Evolutionary conservation across 2,113 vertebrate genomes (phyloP).

Genomic region (Siniperca knerii): DNA sequence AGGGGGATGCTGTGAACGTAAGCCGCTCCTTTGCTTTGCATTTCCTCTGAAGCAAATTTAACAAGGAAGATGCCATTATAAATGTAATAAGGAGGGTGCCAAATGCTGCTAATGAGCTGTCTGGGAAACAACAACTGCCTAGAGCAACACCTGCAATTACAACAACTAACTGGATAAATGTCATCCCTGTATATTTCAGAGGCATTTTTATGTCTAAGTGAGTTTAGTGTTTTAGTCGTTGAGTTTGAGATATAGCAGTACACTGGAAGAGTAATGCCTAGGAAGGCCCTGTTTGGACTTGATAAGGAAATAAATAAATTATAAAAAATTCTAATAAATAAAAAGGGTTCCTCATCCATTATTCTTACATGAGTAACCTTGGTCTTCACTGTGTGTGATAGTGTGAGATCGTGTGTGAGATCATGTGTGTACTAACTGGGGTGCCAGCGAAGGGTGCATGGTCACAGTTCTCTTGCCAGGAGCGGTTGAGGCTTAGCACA

Average conservation of each 20-base stretch:
- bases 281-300: constrained; percentile 10
- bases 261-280: neutral
- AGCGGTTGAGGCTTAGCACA: constrained; percentile 94
- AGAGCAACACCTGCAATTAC: constrained; percentile 60
- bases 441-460: constrained; percentile 95
- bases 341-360: constrained; percentile 18
- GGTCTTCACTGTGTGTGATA: constrained; percentile 18
- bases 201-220: constrained; percentile 29
- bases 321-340: too few species aligned
- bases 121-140: constrained; percentile 62
- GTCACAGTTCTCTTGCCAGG: constrained; percentile 99
- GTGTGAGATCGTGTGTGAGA: neutral
- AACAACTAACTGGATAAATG: constrained; percentile 63
- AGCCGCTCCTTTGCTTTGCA: constrained; percentile 22
- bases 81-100: constrained; percentile 50
- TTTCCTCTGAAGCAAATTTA: constrained; percentile 53
- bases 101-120: constrained; percentile 65
- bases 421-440: constrained; percentile 86
- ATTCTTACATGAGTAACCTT: constrained; percentile 7
- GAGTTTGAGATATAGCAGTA: constrained; percentile 21
- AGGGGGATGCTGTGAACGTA: neutral
- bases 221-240: constrained; percentile 11
- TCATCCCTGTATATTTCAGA: constrained; percentile 48
- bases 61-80: constrained; percentile 47
- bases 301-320: constrained; percentile 12